Evolutionary conservation across 2,113 vertebrate genomes (phyloP), one percentile per base, ranked within the genome.

Genomic region (Bufo gargarizans): DNA sequence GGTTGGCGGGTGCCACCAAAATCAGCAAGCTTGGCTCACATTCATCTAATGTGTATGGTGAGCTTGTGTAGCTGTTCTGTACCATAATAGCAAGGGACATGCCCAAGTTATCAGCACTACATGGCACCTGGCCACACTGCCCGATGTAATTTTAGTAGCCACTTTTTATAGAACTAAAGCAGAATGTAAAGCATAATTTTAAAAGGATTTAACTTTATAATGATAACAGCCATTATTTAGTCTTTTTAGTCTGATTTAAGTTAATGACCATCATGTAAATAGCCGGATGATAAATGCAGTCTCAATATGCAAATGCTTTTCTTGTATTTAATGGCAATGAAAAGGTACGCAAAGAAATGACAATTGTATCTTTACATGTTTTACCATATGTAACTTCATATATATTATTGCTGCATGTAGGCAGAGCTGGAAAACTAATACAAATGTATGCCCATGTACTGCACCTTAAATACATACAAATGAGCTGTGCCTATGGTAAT

Each of bases 221-320:
- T 71, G 69, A 43, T 71, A 71, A 43, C 16, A 71, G 69, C 33
- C 72, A 10, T 22, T 14, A 6, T 11, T 3, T 56, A 6, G 8
- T 22, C 20, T 61, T 76, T 81, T 2, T 45, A 47, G 22, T 59
- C 78, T 81, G 78, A 81, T 43, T 80, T 81, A 81, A 81, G 78
- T 81, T 81, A 81, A 81, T 81, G 81, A 83, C 81, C 81, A 67
- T 50, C 33, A 83, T 65, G 58, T 67, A 47, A 83, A 67, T 6
- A 82, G 14, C 65, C 74, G 17, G 61, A 83, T 49, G 61, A 83
- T 67, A 55, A 85, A 72, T 74, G 67, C n/a, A 72, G 49, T 12
- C 59, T 14, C 72, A 19, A 47, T 47, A 47, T 69, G 8, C 17
- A 14, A 14, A 58, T 6, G 33, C 33, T 33, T 58, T 16, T 59